Percentiles rank a stretch among this genome's conserved stretches.
Evolutionary conservation across 1,140 invertebrate species (phyloP).

Genomic region (Megalonaias nervosa): DNA sequence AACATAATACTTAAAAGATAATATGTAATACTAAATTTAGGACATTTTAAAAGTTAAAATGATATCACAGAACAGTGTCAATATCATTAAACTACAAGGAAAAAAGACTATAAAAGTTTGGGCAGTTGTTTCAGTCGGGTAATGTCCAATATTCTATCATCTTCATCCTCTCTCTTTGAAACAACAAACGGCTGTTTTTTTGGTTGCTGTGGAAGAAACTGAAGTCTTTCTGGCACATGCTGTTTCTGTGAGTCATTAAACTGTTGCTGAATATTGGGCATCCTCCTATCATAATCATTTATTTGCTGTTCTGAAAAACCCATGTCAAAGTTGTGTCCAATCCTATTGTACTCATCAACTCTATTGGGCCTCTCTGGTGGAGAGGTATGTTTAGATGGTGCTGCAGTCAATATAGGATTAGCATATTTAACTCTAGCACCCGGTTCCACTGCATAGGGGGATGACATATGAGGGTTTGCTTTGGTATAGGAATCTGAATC

Average conservation of each 20-base stretch:
- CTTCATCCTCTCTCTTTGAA: conserved; percentile 19
- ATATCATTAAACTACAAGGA: no score
- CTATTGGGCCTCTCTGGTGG: not conserved
- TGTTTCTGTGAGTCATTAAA: not conserved
- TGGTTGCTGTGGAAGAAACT: not conserved
- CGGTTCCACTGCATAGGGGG: conserved; percentile 12
- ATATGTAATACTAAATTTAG: no score
- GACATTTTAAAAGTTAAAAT: no score
- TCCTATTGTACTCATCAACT: conserved; percentile 3
- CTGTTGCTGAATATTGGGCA: not conserved
- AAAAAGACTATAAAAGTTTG: conserved; percentile 55
- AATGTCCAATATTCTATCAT: conserved; percentile 64
- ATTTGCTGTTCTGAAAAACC: conserved; percentile 7
- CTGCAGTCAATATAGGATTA: conserved; percentile 21
- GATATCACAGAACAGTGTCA: no score
- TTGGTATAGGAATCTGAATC: not conserved
- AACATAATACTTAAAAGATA: no score
- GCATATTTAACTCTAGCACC: conserved; percentile 12
- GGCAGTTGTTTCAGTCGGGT: conserved; percentile 62
- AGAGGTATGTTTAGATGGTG: conserved; percentile 5
- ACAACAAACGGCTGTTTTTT: conserved; percentile 16
- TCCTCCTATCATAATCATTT: not conserved
- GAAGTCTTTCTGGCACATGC: not conserved
- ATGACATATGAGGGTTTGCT: not conserved
- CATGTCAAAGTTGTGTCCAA: not conserved